Evolutionary conservation across 2,797 vertebrate species (phyloP).

Genomic region (Lindbergichthys nudifrons): DNA sequence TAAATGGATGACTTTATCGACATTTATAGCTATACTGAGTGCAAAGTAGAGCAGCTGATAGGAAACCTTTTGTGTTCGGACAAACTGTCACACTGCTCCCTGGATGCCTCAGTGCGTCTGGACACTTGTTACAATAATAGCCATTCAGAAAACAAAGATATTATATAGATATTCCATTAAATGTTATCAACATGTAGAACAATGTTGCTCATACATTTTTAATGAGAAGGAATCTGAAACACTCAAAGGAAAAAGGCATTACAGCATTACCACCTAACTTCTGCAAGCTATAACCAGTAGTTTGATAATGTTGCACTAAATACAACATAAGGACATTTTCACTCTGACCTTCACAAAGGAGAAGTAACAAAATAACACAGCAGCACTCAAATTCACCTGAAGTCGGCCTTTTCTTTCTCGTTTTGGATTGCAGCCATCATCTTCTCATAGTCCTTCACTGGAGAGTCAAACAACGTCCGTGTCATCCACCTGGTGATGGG

Average conservation of each 20-base stretch:
- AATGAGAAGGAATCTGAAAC: not conserved
- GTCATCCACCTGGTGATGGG: conserved; percentile 94
- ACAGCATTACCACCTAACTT: no score
- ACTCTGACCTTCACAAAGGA: not conserved
- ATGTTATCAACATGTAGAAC: not conserved
- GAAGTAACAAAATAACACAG: not conserved
- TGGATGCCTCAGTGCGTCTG: not conserved
- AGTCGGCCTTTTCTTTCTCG: conserved; percentile 87
- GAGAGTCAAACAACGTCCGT: conserved; percentile 83
- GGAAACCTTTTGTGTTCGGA: not conserved
- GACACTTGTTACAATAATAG: not conserved
- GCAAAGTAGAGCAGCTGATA: not conserved
- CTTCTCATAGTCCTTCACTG: conserved; percentile 94
- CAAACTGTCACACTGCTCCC: not conserved
- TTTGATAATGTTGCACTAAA: not conserved
- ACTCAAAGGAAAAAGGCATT: not conserved
- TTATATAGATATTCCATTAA: not conserved
- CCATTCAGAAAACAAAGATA: not conserved
- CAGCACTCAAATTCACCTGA: conserved; percentile 82
- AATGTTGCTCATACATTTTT: not conserved
- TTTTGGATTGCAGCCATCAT: conserved; percentile 87
- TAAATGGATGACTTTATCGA: not conserved
- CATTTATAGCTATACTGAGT: not conserved
- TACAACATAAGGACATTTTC: not conserved
- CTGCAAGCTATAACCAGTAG: not conserved